These are phyloP conservation scores for Tenualosa ilisha DNA, from an alignment of 2,797 vertebrate genomes.

Conservation along the genomic window DNA sequence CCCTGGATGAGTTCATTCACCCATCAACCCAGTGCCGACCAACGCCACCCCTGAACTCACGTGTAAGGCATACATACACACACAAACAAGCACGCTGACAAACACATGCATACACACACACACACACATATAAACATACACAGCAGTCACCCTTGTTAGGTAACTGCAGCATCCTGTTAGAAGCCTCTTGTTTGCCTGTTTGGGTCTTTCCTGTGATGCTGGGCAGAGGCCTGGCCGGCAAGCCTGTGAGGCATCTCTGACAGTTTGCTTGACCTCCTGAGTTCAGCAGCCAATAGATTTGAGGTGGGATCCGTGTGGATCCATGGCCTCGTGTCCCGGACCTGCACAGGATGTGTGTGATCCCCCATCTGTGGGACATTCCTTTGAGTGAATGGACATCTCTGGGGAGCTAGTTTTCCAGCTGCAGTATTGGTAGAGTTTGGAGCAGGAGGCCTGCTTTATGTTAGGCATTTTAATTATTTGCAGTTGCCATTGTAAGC, in stretches of 20 bases:
- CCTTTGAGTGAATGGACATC: constrained; percentile 21
- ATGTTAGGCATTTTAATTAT: not conserved
- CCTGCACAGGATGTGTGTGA: constrained; percentile 55
- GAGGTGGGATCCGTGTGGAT: constrained; percentile 27
- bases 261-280: constrained; percentile 36
- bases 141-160: not conserved
- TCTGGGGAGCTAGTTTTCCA: not conserved
- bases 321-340: constrained; percentile 22
- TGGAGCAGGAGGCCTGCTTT: not conserved
- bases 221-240: not conserved
- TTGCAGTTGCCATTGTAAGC: not conserved
- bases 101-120: not conserved
- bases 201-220: not conserved
- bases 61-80: not conserved
- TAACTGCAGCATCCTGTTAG: not conserved
- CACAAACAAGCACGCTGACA: not conserved
- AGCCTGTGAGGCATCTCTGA: not conserved
- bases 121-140: not conserved
- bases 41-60: not conserved
- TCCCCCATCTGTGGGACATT: constrained; percentile 54
- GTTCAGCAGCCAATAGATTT: constrained; percentile 42
- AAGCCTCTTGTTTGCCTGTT: constrained; percentile 6
- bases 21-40: constrained; percentile 15
- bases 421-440: not conserved
- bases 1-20: constrained; percentile 56